These are phyloP conservation scores for Anthophora plumipes DNA, from an alignment of 2,888 invertebrate species.

Conservation along the genomic window DNA sequence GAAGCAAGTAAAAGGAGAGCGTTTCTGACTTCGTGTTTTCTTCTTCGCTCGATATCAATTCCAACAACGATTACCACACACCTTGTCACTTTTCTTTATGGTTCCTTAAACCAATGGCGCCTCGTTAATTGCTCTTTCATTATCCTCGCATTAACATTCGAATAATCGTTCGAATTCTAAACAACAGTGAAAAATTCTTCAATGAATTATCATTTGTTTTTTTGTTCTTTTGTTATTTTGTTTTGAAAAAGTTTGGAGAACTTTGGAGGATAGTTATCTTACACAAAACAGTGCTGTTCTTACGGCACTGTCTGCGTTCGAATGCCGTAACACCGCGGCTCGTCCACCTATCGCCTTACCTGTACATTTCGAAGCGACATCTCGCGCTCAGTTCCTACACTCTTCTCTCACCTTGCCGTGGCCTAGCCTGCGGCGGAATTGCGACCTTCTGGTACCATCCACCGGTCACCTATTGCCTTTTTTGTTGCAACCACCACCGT, in stretches of 20 bases:
- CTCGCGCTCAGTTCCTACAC: slow-evolving; percentile 72
- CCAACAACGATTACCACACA: neutral
- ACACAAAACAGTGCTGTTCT: slow-evolving; percentile 8
- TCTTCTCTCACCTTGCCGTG: slow-evolving; percentile 82
- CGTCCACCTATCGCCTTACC: slow-evolving; percentile 37
- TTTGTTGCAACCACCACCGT: neutral
- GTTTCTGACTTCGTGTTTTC: slow-evolving; percentile 28
- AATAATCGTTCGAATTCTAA: neutral
- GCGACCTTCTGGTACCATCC: slow-evolving; percentile 75
- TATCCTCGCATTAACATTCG: neutral
- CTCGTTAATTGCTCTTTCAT: slow-evolving; percentile 15
- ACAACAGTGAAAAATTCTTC: slow-evolving; percentile 1
- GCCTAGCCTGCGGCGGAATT: slow-evolving; percentile 82
- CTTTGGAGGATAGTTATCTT: neutral
- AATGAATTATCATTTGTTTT: too few relatives aligned
- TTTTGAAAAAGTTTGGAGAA: slow-evolving; percentile 20
- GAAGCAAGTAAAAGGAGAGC: slow-evolving; percentile 59
- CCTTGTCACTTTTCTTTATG: neutral
- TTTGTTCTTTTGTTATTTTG: neutral
- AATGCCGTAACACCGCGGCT: slow-evolving; percentile 54
- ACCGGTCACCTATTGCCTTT: slow-evolving; percentile 66
- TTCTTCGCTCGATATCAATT: slow-evolving; percentile 34
- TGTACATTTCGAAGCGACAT: slow-evolving; percentile 71
- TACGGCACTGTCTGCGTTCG: slow-evolving; percentile 68
- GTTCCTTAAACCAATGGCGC: neutral